phyloP scores from a whole-genome alignment of 2,888 invertebrate genomes.

The Halictus ligatus region DNA sequence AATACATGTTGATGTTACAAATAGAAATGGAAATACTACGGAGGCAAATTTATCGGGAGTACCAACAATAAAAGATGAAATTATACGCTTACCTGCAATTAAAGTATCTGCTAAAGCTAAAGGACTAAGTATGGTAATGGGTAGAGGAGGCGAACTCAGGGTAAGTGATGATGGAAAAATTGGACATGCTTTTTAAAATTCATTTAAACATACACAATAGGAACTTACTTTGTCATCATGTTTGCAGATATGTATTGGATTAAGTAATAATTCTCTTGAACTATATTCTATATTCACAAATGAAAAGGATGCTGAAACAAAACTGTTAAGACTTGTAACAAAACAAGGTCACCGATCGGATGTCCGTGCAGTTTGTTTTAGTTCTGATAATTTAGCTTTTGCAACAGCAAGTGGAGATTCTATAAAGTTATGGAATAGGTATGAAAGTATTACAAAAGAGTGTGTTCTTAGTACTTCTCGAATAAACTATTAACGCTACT shows the following conservation, averaged over 20 bases:
- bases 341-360: constrained; percentile 95
- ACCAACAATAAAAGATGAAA: constrained; percentile 89
- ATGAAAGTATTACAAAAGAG: constrained; percentile 28
- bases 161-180: constrained; percentile 73
- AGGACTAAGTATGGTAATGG: constrained; percentile 89
- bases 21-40: constrained; percentile 73
- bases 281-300: constrained; percentile 87
- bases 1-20: constrained; percentile 6
- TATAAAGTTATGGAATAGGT: constrained; percentile 97
- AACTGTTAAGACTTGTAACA: constrained; percentile 88
- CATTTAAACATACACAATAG: background rate
- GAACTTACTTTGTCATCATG: constrained; percentile 12
- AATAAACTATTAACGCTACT: background rate
- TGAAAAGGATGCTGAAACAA: constrained; percentile 86
- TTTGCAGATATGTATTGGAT: constrained; percentile 86
- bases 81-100: constrained; percentile 88
- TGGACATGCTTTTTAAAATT: constrained; percentile 5
- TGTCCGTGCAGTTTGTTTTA: constrained; percentile 94
- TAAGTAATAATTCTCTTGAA: constrained; percentile 91
- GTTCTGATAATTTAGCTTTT: constrained; percentile 95
- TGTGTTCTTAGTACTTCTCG: background rate
- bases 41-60: constrained; percentile 75
- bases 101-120: constrained; percentile 89
- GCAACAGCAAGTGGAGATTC: constrained; percentile 94
- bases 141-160: constrained; percentile 90